These are phyloP conservation scores for Styela plicata DNA, from an alignment of 23 tunicate species.

Conservation along the genomic window DNA sequence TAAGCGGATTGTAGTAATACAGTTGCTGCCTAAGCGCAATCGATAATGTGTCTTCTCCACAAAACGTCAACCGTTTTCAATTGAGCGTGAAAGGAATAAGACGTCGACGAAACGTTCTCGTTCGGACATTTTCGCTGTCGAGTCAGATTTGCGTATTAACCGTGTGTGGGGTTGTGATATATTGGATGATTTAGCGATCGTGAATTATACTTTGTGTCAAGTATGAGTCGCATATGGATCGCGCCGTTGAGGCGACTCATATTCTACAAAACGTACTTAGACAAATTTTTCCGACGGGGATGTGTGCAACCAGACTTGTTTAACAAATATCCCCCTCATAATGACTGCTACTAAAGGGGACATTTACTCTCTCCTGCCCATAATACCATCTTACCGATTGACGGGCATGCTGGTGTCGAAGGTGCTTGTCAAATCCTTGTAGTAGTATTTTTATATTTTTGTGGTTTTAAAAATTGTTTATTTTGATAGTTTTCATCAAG, in stretches of 20 bases:
- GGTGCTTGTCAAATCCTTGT: not conserved
- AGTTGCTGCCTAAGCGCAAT: not conserved
- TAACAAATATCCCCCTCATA: not conserved
- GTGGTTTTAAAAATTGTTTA: not conserved
- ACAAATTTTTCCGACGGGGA: too few relatives aligned
- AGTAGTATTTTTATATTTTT: not conserved
- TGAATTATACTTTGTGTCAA: too few relatives aligned
- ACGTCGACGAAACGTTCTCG: not conserved
- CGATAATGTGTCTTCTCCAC: not conserved
- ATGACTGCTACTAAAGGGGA: not conserved
- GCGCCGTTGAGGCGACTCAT: too few relatives aligned
- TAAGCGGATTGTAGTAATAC: not conserved
- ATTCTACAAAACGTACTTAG: too few relatives aligned
- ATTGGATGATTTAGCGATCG: too few relatives aligned
- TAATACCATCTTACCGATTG: not conserved
- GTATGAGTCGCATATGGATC: too few relatives aligned
- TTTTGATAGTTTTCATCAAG: not conserved
- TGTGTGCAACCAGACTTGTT: too few relatives aligned
- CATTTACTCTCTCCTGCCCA: not conserved
- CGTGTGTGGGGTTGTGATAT: too few relatives aligned
- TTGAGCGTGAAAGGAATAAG: not conserved
- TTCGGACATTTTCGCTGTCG: too few relatives aligned
- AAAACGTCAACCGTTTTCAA: not conserved
- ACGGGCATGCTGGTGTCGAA: not conserved
- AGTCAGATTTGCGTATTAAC: too few relatives aligned